Evolutionary conservation across 2,888 invertebrate genomes (phyloP), one percentile per base, ranked within the genome.

Genomic region (Drosophila crucigera): DNA sequence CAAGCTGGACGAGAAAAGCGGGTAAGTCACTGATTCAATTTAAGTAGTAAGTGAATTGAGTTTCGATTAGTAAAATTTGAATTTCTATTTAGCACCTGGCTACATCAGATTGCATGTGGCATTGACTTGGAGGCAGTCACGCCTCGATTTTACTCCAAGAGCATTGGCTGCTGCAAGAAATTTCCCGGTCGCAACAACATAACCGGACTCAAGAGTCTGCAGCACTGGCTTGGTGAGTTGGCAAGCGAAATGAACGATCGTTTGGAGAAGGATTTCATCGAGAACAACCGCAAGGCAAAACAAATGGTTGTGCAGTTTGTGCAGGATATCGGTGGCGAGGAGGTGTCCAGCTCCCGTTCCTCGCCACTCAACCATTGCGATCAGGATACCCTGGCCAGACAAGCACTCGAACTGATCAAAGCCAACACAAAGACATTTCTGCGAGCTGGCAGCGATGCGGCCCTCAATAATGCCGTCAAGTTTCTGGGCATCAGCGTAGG

Each of bases 121-220:
- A 95, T 97, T 64, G 98, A 99, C 91, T 93, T 95, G 74, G 99
- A 99, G 89, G 96, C 97, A 19, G 99, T 99, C 0, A 96, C 95
- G 70, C 95, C 96, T 0, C 95, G 98, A 78, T 96, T 98, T 74
- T 95, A 98, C 65, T 95, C 98, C 0, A 98, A 99, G 93, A 98
- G 98, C 62, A 98, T 99, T 83, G 99, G 98, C 0, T 98, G 98
- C 90, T 97, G 98, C 92, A 99, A 99, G 94, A 97, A 97, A 91
- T 99, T 99, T 92, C 96, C 96, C 3, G 99, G 98, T 0, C 96
- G 95, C 89, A 95, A 95, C 80, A 96, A 97, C 14, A 95, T 99
- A 7, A 93, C 94, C 0, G 95, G 95, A 25, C 92, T 95, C 41
- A 95, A 96, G 35, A 95, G 95, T 68, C 94, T 97, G 28, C 94